Percentiles rank a stretch among this genome's conserved stretches.
phyloP scores from a whole-genome alignment of 2,797 vertebrate genomes.

The Chrosomus eos region DNA sequence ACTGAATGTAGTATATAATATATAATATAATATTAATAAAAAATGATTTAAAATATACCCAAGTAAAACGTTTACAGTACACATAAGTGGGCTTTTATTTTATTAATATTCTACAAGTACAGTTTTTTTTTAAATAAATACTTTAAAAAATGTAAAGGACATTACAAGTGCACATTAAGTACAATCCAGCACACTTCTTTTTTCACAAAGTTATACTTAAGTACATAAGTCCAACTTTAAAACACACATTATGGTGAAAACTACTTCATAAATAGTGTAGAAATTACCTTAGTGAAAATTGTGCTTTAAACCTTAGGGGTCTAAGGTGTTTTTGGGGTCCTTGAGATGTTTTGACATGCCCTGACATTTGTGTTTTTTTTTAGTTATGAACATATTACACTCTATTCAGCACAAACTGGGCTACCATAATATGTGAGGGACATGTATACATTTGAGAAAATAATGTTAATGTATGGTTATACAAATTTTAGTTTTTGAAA shows the following conservation, averaged over 20 bases:
- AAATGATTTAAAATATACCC: neutral
- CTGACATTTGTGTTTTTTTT: no score
- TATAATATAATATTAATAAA: neutral
- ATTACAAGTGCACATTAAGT: neutral
- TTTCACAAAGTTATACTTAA: neutral
- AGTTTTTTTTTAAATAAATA: neutral
- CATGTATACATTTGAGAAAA: no score
- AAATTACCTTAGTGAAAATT: conserved; percentile 22
- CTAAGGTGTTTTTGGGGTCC: no score
- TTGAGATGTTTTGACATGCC: no score
- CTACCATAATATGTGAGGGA: no score
- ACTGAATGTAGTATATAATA: neutral
- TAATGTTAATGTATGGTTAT: no score
- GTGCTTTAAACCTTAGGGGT: neutral
- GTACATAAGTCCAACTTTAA: neutral
- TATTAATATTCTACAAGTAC: neutral
- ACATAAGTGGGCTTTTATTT: neutral
- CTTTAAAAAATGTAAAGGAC: no score
- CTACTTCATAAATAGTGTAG: neutral
- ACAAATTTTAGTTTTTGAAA: no score
- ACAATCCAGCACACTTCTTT: neutral
- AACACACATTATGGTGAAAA: neutral
- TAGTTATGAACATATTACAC: no score
- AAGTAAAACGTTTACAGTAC: neutral
- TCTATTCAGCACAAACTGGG: no score